Evolutionary conservation across 1,140 invertebrate genomes (phyloP).

Genomic region (Brachionus calyciflorus): DNA sequence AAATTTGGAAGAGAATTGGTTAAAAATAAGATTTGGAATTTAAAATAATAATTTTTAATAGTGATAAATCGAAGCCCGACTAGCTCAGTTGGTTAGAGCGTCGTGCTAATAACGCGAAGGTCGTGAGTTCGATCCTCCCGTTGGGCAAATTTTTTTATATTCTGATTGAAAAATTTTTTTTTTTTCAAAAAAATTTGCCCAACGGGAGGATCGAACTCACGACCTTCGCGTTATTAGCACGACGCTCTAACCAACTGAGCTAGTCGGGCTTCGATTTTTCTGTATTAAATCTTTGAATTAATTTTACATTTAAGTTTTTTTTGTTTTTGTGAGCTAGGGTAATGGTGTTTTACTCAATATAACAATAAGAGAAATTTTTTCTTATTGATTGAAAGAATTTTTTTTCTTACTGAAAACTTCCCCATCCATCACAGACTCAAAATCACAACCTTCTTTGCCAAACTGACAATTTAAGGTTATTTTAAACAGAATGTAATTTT

Average conservation of each 20-base stretch:
- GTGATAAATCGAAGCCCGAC: background rate
- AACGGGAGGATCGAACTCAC: conserved; percentile 9
- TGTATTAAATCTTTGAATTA: too few relatives aligned
- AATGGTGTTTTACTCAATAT: background rate
- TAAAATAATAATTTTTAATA: too few relatives aligned
- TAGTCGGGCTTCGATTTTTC: background rate
- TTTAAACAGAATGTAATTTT: too few relatives aligned
- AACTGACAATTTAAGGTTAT: too few relatives aligned
- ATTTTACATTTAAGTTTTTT: background rate
- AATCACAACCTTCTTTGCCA: too few relatives aligned
- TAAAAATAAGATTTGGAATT: too few relatives aligned
- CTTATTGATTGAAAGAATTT: too few relatives aligned
- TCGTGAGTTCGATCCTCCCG: conserved; percentile 9
- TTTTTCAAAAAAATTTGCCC: background rate
- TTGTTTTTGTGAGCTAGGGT: too few relatives aligned
- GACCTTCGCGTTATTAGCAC: conserved; percentile 15
- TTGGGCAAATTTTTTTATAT: background rate
- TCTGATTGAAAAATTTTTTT: too few relatives aligned
- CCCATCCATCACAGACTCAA: too few relatives aligned
- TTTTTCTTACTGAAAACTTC: too few relatives aligned
- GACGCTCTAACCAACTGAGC: conserved; percentile 21
- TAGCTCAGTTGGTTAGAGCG: conserved; percentile 18
- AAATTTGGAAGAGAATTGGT: background rate
- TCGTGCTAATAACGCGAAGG: conserved; percentile 24
- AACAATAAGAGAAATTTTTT: background rate